These are phyloP conservation scores for Agapornis canus DNA, from an alignment of 2,797 vertebrate species.

Conservation along the genomic window DNA sequence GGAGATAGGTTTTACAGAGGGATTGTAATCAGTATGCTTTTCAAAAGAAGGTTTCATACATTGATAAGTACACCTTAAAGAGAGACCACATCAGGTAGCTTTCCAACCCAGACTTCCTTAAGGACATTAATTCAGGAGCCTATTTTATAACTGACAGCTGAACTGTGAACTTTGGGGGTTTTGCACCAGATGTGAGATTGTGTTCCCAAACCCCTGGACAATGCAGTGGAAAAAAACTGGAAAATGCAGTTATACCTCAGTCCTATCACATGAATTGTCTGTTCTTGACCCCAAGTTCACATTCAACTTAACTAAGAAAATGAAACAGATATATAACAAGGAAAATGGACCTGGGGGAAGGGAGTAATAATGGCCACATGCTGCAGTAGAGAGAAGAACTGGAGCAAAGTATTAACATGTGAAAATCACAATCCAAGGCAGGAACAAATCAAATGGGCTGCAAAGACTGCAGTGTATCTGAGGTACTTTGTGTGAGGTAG, in stretches of 20 bases:
- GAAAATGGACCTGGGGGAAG: slow-evolving; percentile 19
- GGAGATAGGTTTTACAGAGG: background rate
- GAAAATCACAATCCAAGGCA: slow-evolving; percentile 52
- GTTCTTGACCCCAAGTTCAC: slow-evolving; percentile 62
- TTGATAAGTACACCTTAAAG: background rate
- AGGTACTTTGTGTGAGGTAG: background rate
- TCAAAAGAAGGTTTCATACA: background rate
- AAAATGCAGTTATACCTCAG: slow-evolving; percentile 41
- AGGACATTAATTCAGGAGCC: slow-evolving; percentile 7
- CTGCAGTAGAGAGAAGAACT: slow-evolving; percentile 33
- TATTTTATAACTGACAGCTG: slow-evolving; percentile 20
- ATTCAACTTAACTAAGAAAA: slow-evolving; percentile 58
- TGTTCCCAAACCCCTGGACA: slow-evolving; percentile 11
- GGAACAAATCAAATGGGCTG: slow-evolving; percentile 49
- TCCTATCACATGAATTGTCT: slow-evolving; percentile 27
- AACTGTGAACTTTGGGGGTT: slow-evolving; percentile 19
- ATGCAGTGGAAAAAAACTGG: slow-evolving; percentile 39
- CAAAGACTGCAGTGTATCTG: background rate
- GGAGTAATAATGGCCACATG: slow-evolving; percentile 41
- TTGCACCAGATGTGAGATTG: background rate
- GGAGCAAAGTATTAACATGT: slow-evolving; percentile 48
- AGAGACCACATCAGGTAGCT: background rate
- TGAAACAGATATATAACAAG: slow-evolving; percentile 54
- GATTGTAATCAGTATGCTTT: background rate
- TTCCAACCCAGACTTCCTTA: slow-evolving; percentile 7